phyloP scores from a whole-genome alignment of 2,113 vertebrate species.

The Xerus inauris region DNA sequence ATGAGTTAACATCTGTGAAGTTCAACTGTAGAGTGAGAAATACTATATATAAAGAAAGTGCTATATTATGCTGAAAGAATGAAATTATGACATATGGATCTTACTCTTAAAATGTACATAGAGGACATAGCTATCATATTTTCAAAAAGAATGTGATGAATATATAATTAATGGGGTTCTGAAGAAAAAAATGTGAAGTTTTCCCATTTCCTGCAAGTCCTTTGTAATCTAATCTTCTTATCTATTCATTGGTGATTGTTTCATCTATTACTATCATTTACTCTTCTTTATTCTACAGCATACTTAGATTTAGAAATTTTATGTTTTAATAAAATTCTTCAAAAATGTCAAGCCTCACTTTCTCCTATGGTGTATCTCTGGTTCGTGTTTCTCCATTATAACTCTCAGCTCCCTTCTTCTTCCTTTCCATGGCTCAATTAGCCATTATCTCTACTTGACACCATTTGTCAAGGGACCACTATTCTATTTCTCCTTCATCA shows the following conservation, averaged over 20 bases:
- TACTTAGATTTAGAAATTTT: background rate
- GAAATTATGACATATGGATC: background rate
- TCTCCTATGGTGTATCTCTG: background rate
- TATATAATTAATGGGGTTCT: background rate
- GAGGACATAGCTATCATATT: background rate
- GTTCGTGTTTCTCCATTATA: background rate
- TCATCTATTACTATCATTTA: background rate
- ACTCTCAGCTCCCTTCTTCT: rapidly evolving
- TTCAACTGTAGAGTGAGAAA: background rate
- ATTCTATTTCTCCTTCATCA: background rate
- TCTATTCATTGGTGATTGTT: background rate
- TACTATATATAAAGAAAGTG: background rate
- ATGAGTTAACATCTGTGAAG: background rate
- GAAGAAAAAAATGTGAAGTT: background rate
- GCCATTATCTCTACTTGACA: background rate
- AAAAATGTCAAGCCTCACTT: background rate
- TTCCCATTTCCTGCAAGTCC: background rate
- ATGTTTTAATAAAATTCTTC: background rate
- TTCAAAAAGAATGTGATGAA: background rate
- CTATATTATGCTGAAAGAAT: background rate
- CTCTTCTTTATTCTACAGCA: background rate
- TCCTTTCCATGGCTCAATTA: background rate
- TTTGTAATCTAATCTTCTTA: background rate
- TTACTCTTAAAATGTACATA: background rate
- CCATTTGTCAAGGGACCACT: background rate